Evolutionary conservation across 2,113 vertebrate species (phyloP).

Genomic region (Petromus typicus): DNA sequence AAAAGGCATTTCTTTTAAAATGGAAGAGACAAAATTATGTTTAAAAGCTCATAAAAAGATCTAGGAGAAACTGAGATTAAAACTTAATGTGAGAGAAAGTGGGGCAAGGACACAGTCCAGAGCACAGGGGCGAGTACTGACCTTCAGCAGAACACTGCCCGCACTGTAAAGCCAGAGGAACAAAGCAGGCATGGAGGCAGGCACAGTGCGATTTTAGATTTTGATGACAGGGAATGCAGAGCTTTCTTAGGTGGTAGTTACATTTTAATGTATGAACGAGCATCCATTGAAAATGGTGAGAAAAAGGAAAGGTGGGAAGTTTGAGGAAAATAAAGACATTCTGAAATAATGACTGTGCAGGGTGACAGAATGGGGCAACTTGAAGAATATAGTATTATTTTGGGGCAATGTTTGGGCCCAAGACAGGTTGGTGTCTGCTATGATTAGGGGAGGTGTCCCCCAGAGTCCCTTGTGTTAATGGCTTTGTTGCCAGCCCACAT

Average conservation of each 20-base stretch:
- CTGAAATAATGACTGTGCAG: not conserved
- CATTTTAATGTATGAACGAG: not conserved
- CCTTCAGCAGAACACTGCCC: not conserved
- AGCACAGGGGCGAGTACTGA: not conserved
- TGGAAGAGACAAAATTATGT: not conserved
- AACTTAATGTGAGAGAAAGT: not conserved
- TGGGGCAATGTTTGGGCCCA: not conserved
- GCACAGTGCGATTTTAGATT: slow-evolving; percentile 34
- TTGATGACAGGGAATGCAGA: slow-evolving; percentile 9
- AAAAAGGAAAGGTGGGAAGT: slow-evolving; percentile 5
- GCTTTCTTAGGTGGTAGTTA: not conserved
- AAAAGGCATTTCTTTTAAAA: not conserved
- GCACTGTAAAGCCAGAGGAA: not conserved
- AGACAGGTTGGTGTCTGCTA: not conserved
- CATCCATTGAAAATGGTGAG: slow-evolving; percentile 34
- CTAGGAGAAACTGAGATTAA: slow-evolving; percentile 21
- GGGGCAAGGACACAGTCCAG: not conserved
- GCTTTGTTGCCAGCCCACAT: not conserved
- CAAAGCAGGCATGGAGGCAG: not conserved
- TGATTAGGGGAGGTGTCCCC: not conserved
- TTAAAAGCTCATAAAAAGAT: slow-evolving; percentile 56
- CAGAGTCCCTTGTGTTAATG: not conserved
- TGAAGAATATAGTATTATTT: not conserved
- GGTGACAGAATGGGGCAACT: not conserved
- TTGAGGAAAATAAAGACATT: slow-evolving; percentile 38